Conservation (phyloP, 2,888 invertebrate species). For the Zygogramma bicolorata region DNA sequence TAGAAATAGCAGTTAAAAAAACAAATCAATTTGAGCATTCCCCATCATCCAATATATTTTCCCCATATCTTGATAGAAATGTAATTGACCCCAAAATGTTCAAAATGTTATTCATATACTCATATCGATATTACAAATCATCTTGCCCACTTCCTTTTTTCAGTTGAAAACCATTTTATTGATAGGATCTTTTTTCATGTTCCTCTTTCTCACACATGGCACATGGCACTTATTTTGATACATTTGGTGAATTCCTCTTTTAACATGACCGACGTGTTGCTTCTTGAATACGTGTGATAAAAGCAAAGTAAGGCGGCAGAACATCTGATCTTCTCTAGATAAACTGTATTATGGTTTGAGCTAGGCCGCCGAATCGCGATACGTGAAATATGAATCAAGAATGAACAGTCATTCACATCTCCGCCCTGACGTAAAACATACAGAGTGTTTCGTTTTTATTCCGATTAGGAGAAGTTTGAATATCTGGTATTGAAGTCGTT, state of each 20-base stretch:
- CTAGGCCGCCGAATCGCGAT: slow-evolving; percentile 11
- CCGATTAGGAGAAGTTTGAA: no score
- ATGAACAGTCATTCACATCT: slow-evolving; percentile 7
- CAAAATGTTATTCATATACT: no score
- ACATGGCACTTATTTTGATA: neutral
- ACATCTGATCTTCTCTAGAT: slow-evolving; percentile 11
- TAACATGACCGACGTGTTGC: slow-evolving; percentile 48
- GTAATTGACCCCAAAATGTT: no score
- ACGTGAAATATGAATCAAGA: neutral
- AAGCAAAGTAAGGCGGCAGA: slow-evolving; percentile 42
- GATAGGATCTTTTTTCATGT: neutral
- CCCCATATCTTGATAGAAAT: no score
- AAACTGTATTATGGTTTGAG: slow-evolving; percentile 1
- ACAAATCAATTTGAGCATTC: no score
- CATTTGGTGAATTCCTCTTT: slow-evolving; percentile 24
- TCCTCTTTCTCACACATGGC: slow-evolving; percentile 11
- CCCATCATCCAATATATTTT: no score
- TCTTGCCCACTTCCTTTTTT: neutral
- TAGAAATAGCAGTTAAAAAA: no score
- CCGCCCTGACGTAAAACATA: neutral
- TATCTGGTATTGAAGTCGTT: no score
- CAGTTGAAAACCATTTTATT: neutral
- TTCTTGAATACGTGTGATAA: slow-evolving; percentile 49
- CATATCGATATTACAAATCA: neutral
- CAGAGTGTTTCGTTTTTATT: neutral